A percentile compares a stretch with the other conserved stretches of the same genome.
Evolutionary conservation across 2,797 vertebrate genomes (phyloP).

Genomic region (Gouania willdenowi): DNA sequence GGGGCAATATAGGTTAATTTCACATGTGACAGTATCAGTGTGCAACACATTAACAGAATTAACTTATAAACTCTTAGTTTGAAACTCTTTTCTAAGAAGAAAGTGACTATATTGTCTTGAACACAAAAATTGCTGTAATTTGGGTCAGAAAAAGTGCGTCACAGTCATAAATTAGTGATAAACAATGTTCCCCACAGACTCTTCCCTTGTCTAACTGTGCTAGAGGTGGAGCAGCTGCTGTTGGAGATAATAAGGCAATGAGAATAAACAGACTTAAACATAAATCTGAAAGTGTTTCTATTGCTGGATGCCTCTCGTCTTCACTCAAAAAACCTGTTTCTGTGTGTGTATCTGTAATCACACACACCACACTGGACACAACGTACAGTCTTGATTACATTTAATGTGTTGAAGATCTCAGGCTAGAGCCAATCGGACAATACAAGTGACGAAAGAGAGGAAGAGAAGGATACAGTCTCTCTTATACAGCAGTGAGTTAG

Average conservation of each 20-base stretch:
- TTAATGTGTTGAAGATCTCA: constrained; percentile 39
- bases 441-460: constrained; percentile 32
- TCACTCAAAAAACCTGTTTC: constrained; percentile 7
- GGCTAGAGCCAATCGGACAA: constrained; percentile 41
- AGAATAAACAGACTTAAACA: background rate
- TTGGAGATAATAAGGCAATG: constrained; percentile 12
- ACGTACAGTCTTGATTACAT: constrained; percentile 48
- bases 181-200: constrained; percentile 16
- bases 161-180: constrained; percentile 27
- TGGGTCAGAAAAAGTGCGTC: constrained; percentile 13
- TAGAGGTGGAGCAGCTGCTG: background rate
- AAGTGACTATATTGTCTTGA: no score
- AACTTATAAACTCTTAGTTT: no score
- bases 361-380: constrained; percentile 15
- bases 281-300: background rate
- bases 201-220: constrained; percentile 5
- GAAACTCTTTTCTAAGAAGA: no score
- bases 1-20: no score
- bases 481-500: no score
- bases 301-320: constrained; percentile 3
- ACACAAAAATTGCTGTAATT: no score
- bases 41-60: no score
- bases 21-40: no score
- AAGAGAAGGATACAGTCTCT: no score
- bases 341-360: constrained; percentile 7